Evolutionary conservation across 2,888 invertebrate species (phyloP), one percentile per base, ranked within the genome.

Genomic region (Hipparchia semele): DNA sequence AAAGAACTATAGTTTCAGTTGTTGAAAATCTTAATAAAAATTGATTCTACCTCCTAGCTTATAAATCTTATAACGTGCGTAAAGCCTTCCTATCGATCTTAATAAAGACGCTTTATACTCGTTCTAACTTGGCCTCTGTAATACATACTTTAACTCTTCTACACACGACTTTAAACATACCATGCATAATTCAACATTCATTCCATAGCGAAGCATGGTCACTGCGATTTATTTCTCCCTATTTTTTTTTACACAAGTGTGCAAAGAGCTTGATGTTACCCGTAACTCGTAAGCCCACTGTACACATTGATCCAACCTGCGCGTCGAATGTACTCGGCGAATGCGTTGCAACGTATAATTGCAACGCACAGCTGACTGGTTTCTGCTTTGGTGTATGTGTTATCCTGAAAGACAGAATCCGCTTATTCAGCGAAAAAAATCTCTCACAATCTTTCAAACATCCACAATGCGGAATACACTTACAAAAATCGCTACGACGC

Each of bases 191-290:
- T 68, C 70, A 53, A 58, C 60, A 70, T 58, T 59, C 70, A 56
- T 69, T 61, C 33, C 68, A 70, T 51, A 23, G 39, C 59, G n/a
- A 46, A 51, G 71, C 73, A 73, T 71, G 71, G 65, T 59, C 68
- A 66, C 65, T 58, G 61, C 68, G 60, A 33, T 60, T 13, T 39
- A 64, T 64, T 8, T 51, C 51, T 45, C 54, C n/a, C 8, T 33
- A 33, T 54, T 67, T 68, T 68, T 67, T 75, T 59, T 74, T 73
- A 75, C 62, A 71, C 23, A 9, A 10, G 72, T 72, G 67, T 73
- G 72, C 66, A 67, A 62, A 68, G 54, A 54, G 75, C 75, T 75
- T 78, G 68, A 70, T 68, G 75, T 78, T 64, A 76, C 69, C 39
- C 2, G 39, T 39, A 39, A 39, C 39, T 39, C 39, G 39, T 39